phyloP scores from a whole-genome alignment of 2,113 vertebrate species.

The Pangasianodon hypophthalmus region DNA sequence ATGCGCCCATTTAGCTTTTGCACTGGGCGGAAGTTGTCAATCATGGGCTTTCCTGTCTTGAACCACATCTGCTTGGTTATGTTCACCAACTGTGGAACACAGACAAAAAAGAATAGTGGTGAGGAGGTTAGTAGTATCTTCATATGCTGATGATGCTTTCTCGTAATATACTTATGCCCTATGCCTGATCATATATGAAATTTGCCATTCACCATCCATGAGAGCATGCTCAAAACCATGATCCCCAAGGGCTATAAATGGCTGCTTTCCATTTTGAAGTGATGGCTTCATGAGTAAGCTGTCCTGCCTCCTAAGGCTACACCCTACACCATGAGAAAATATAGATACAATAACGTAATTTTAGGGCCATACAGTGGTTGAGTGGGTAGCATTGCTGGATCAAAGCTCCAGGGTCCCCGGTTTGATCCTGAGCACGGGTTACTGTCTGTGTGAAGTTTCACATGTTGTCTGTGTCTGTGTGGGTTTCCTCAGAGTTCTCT shows the following conservation, averaged over 20 bases:
- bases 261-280: not conserved
- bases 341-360: not conserved
- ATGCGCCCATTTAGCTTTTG: constrained; percentile 72
- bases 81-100: constrained; percentile 61
- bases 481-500: not conserved
- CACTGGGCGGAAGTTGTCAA: constrained; percentile 71
- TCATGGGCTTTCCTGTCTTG: constrained; percentile 70
- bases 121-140: not conserved
- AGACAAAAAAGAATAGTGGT: not conserved
- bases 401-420: not conserved
- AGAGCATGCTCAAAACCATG: not conserved
- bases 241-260: not conserved
- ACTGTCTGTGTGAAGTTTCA: not conserved
- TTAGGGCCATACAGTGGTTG: not conserved
- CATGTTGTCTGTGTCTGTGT: not conserved
- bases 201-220: not conserved
- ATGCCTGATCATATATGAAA: not conserved
- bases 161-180: not conserved
- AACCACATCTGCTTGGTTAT: constrained; percentile 67
- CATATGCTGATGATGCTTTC: not conserved
- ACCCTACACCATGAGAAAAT: constrained; percentile 9
- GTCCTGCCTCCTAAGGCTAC: not conserved
- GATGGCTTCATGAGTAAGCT: not conserved
- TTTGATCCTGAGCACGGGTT: not conserved
- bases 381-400: not conserved